Percentiles rank a stretch among this genome's conserved stretches.
Evolutionary conservation across 2,888 invertebrate genomes (phyloP).

Genomic region (Biston stratarius): DNA sequence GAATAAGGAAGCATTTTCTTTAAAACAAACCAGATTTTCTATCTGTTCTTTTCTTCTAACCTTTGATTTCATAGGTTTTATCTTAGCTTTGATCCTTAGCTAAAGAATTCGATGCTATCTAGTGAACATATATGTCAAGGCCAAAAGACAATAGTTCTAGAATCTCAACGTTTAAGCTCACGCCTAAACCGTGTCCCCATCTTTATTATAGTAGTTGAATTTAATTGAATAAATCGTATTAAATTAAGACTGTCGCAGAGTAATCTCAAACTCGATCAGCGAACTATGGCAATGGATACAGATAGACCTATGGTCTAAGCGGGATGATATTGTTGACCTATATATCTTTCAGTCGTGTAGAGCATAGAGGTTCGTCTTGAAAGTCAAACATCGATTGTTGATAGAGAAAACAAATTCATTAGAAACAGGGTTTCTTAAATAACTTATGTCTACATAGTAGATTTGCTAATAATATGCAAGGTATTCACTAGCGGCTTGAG

Average conservation of each 20-base stretch:
- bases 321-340: constrained; percentile 47
- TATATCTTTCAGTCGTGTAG: background rate
- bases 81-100: too few species aligned
- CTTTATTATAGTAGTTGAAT: too few species aligned
- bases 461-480: background rate
- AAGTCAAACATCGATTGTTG: background rate
- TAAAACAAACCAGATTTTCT: too few species aligned
- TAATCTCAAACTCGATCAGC: constrained; percentile 54
- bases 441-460: background rate
- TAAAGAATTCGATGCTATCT: too few species aligned
- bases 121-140: too few species aligned
- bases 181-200: too few species aligned
- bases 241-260: constrained; percentile 30
- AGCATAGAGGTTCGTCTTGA: background rate
- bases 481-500: background rate
- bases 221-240: background rate
- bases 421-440: background rate
- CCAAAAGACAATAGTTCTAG: too few species aligned
- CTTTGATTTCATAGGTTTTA: too few species aligned
- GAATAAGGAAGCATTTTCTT: too few species aligned
- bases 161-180: too few species aligned
- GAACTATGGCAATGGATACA: constrained; percentile 70
- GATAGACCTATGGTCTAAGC: constrained; percentile 78
- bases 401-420: background rate
- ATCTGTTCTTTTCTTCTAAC: too few species aligned